These are phyloP conservation scores for Carterocephalus palaemon DNA, from an alignment of 2,888 invertebrate genomes.

Conservation along the genomic window DNA sequence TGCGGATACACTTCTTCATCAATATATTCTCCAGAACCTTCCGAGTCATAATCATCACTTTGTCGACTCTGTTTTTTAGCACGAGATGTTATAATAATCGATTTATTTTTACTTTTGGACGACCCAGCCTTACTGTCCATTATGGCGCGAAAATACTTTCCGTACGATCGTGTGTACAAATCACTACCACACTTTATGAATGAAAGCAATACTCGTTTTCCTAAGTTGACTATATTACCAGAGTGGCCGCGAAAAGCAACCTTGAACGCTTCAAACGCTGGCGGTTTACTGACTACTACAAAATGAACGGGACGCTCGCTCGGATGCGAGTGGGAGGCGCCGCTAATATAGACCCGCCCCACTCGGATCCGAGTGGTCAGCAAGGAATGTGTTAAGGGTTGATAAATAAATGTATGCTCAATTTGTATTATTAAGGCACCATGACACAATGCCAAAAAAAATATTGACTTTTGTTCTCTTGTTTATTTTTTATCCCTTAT, in stretches of 20 bases:
- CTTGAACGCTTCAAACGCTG: conserved; percentile 20
- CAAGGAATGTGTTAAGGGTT: neutral
- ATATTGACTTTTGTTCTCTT: no score
- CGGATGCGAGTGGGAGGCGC: conserved; percentile 29
- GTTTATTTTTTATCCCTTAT: no score
- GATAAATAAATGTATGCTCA: no score
- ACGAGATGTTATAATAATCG: conserved; percentile 21
- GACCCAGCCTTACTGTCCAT: conserved; percentile 29
- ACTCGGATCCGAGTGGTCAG: neutral
- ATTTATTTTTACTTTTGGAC: conserved; percentile 26
- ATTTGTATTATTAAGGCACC: no score
- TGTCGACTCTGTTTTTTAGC: conserved; percentile 28
- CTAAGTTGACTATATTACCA: conserved; percentile 28
- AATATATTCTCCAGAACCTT: conserved; percentile 25
- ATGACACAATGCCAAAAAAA: no score
- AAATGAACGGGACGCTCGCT: conserved; percentile 27
- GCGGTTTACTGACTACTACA: conserved; percentile 25
- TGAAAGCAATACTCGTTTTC: conserved; percentile 27
- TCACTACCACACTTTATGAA: conserved; percentile 28
- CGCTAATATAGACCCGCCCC: conserved; percentile 25
- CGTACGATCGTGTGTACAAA: conserved; percentile 26
- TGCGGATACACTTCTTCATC: conserved; percentile 7
- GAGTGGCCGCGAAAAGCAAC: conserved; percentile 27
- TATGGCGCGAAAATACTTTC: conserved; percentile 27
- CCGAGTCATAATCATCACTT: conserved; percentile 29